Percentiles rank a stretch among this genome's conserved stretches.
Evolutionary conservation across 1,140 invertebrate species (phyloP).

Genomic region (Saxidomus purpurata): DNA sequence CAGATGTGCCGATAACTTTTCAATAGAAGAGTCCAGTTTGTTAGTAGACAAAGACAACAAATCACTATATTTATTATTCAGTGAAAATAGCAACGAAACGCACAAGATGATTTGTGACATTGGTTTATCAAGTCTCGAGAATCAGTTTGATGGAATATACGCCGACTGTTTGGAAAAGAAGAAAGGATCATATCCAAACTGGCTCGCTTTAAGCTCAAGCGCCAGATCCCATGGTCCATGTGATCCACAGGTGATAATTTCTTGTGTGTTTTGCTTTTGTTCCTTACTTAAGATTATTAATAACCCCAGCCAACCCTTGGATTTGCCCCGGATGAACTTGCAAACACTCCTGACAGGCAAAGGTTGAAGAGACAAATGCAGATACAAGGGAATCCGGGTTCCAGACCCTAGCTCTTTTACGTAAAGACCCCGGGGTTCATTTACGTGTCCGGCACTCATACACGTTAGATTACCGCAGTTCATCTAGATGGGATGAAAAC

Average conservation of each 20-base stretch:
- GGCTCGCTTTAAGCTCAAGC: not conserved
- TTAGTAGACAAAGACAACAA: not conserved
- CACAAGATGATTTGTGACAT: not conserved
- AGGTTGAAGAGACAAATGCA: too few relatives aligned
- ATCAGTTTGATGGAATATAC: not conserved
- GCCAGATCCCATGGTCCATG: not conserved
- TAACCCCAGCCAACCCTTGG: too few relatives aligned
- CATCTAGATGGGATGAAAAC: too few relatives aligned
- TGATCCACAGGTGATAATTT: not conserved
- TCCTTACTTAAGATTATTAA: too few relatives aligned
- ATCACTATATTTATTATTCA: not conserved
- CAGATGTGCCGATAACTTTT: not conserved
- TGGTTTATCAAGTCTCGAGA: not conserved
- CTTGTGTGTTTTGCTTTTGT: too few relatives aligned
- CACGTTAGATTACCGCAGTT: too few relatives aligned
- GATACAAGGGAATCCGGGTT: too few relatives aligned
- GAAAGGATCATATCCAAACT: constrained; percentile 10
- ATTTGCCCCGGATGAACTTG: too few relatives aligned
- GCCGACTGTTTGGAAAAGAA: not conserved
- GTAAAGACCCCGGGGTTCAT: too few relatives aligned
- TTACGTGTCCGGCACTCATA: too few relatives aligned
- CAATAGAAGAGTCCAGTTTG: not conserved
- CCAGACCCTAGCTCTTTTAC: too few relatives aligned
- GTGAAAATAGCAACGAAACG: not conserved
- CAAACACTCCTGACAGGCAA: too few relatives aligned